phyloP scores from a whole-genome alignment of 2,113 vertebrate species.

The Saguinus imperator region DNA sequence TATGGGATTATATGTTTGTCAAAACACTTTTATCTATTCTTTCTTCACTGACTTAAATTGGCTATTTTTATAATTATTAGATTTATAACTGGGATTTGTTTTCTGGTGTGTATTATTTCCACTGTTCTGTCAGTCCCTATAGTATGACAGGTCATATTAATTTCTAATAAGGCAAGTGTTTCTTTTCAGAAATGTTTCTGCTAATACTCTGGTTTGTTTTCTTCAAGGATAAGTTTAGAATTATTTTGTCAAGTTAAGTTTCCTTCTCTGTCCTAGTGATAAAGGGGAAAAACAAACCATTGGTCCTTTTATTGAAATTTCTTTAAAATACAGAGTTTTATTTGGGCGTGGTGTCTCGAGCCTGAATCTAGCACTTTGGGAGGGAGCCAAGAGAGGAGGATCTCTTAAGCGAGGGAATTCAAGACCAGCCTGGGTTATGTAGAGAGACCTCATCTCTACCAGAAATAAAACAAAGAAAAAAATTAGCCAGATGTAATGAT shows the following conservation, averaged over 20 bases:
- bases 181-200: slow-evolving; percentile 38
- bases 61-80: not conserved
- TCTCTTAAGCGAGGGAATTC: too few species aligned
- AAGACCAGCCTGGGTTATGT: too few species aligned
- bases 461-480: too few species aligned
- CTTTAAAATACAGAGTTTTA: not conserved
- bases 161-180: not conserved
- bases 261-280: not conserved
- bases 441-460: too few species aligned
- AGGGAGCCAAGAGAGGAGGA: too few species aligned
- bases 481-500: too few species aligned
- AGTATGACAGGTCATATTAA: not conserved
- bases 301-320: slow-evolving; percentile 23
- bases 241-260: slow-evolving; percentile 16
- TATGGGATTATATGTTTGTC: not conserved
- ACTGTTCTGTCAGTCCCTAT: not conserved
- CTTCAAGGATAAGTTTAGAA: not conserved
- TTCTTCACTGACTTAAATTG: not conserved
- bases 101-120: not conserved
- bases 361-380: too few species aligned
- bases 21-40: not conserved
- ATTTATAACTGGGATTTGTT: not conserved
- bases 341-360: too few species aligned
- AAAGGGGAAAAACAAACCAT: not conserved
- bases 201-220: not conserved